phyloP scores from a whole-genome alignment of 2,888 invertebrate genomes.

The Dynastes tityus region DNA sequence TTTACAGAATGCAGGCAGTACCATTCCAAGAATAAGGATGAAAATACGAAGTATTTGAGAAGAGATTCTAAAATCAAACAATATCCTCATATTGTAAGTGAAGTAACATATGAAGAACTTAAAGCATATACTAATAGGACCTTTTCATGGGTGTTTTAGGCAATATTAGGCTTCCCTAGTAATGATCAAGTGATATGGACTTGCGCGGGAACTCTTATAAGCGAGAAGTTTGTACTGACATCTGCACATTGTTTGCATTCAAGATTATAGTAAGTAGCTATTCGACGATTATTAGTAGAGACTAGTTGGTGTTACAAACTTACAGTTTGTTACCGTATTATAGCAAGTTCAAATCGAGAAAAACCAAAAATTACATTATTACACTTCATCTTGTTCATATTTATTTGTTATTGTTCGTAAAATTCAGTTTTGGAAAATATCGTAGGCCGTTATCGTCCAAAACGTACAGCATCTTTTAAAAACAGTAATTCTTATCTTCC shows the following conservation, averaged over 20 bases:
- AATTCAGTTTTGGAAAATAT: too few species aligned
- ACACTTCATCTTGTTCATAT: not conserved
- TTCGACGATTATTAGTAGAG: not conserved
- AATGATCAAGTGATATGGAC: slow-evolving; percentile 67
- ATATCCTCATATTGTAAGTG: slow-evolving; percentile 16
- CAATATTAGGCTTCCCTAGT: slow-evolving; percentile 52
- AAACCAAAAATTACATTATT: too few species aligned
- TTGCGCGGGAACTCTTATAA: slow-evolving; percentile 80
- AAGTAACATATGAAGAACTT: too few species aligned
- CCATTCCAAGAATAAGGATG: not conserved
- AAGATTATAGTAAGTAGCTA: slow-evolving; percentile 51
- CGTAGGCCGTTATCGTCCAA: too few species aligned
- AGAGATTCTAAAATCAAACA: not conserved
- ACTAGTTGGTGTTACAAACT: too few species aligned
- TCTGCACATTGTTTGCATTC: slow-evolving; percentile 76
- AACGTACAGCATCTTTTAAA: too few species aligned
- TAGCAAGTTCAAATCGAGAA: too few species aligned
- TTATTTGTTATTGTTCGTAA: too few species aligned
- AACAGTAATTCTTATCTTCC: too few species aligned
- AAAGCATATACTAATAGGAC: not conserved
- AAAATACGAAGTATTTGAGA: slow-evolving; percentile 3
- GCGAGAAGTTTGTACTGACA: slow-evolving; percentile 75
- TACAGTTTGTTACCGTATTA: too few species aligned
- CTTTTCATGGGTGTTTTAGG: slow-evolving; percentile 45
- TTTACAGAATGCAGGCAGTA: slow-evolving; percentile 26